These are phyloP conservation scores for Electrophaes corylata DNA, from an alignment of 2,888 invertebrate species.

Conservation along the genomic window DNA sequence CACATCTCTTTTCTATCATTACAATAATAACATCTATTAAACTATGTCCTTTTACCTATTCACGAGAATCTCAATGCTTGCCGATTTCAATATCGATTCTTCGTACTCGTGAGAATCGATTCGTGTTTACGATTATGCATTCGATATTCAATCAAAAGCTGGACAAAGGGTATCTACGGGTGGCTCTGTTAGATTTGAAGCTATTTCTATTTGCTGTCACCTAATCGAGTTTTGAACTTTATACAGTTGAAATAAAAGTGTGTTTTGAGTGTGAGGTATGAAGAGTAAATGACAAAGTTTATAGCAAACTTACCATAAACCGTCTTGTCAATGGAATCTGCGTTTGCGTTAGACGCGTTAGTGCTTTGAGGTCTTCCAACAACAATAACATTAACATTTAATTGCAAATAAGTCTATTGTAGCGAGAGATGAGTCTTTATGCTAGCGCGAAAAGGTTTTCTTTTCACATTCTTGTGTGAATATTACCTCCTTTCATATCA, in stretches of 20 bases:
- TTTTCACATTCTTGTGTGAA: slow-evolving; percentile 29
- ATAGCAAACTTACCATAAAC: slow-evolving; percentile 57
- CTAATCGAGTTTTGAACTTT: slow-evolving; percentile 29
- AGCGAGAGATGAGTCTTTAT: slow-evolving; percentile 31
- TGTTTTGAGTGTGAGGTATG: slow-evolving; percentile 8
- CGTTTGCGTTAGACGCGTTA: slow-evolving; percentile 50
- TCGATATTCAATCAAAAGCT: slow-evolving; percentile 72
- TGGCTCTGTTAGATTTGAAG: slow-evolving; percentile 47
- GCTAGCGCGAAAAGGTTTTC: slow-evolving; percentile 31
- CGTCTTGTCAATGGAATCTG: slow-evolving; percentile 54
- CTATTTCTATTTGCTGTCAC: slow-evolving; percentile 29
- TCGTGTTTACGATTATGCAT: slow-evolving; percentile 74
- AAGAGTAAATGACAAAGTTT: slow-evolving; percentile 39
- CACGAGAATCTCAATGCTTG: slow-evolving; percentile 50
- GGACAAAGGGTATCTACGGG: slow-evolving; percentile 63
- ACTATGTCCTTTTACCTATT: slow-evolving; percentile 41
- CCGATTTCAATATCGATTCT: slow-evolving; percentile 68
- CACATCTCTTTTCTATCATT: slow-evolving; percentile 1
- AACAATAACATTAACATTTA: slow-evolving; percentile 55
- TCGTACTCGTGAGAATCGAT: slow-evolving; percentile 67
- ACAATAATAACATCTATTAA: slow-evolving; percentile 27
- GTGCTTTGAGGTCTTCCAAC: slow-evolving; percentile 45
- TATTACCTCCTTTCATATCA: slow-evolving; percentile 21
- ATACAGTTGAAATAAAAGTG: slow-evolving; percentile 10
- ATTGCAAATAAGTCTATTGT: slow-evolving; percentile 56